phyloP scores from a whole-genome alignment of 2,113 vertebrate genomes.

The Xyliphius kryptos region DNA sequence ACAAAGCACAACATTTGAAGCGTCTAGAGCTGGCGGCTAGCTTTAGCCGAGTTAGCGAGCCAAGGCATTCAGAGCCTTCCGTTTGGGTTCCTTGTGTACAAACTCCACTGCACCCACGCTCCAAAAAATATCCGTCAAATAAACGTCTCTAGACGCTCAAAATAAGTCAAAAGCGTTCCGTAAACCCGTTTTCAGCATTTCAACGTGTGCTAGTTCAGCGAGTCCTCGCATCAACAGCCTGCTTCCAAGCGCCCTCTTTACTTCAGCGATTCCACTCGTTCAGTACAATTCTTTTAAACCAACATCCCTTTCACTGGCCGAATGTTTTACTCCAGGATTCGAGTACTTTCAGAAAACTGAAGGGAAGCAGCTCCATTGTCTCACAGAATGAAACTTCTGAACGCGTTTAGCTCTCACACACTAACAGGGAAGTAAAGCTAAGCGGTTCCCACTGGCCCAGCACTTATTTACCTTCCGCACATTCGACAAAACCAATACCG shows the following conservation, averaged over 20 bases:
- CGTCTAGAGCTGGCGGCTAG: conserved; percentile 26
- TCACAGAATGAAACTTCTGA: conserved; percentile 35
- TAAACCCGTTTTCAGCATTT: too few species aligned
- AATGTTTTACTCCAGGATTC: too few species aligned
- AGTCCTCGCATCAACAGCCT: conserved; percentile 14
- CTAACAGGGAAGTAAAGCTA: conserved; percentile 42
- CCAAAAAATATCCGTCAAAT: not conserved
- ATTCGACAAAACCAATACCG: conserved; percentile 19
- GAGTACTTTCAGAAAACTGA: not conserved
- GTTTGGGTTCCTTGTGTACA: not conserved
- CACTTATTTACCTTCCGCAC: conserved; percentile 16
- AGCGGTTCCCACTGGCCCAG: not conserved
- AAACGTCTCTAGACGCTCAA: too few species aligned
- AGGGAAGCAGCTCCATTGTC: not conserved
- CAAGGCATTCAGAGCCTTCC: not conserved
- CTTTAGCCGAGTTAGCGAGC: too few species aligned
- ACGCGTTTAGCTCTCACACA: conserved; percentile 32
- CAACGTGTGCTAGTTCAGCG: conserved; percentile 23
- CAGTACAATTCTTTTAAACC: not conserved
- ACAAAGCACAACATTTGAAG: conserved; percentile 45
- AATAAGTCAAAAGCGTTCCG: too few species aligned
- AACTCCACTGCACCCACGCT: conserved; percentile 13
- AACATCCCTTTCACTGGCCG: not conserved
- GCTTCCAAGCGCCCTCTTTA: conserved; percentile 11
- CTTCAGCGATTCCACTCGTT: not conserved